Evolutionary conservation across 2,113 vertebrate species (phyloP).

Genomic region (Etheostoma cragini): DNA sequence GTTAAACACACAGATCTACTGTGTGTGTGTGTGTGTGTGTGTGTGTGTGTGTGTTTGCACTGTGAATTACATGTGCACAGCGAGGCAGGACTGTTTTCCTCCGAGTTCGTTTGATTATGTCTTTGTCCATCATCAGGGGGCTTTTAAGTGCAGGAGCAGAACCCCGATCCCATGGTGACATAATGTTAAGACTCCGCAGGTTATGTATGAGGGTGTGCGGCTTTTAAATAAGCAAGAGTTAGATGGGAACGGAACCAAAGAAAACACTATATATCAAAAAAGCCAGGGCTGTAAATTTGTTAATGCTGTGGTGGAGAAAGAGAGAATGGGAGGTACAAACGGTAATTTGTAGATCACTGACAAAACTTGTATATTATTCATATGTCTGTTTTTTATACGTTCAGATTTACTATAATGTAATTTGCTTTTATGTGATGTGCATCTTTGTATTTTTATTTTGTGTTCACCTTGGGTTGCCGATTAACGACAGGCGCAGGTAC

Average conservation of each 20-base stretch:
- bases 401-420: too few relatives aligned
- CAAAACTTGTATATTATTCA: neutral
- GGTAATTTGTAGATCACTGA: conserved; percentile 35
- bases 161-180: conserved; percentile 71
- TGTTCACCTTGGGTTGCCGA: too few relatives aligned
- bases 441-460: too few relatives aligned
- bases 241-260: conserved; percentile 76
- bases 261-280: conserved; percentile 75
- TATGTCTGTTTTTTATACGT: too few relatives aligned
- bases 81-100: conserved; percentile 49
- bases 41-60: conserved; percentile 41
- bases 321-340: conserved; percentile 43
- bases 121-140: conserved; percentile 81
- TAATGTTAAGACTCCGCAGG: conserved; percentile 68
- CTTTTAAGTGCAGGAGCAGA: conserved; percentile 81
- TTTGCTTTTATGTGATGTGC: too few relatives aligned
- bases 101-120: conserved; percentile 74
- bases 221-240: conserved; percentile 78
- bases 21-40: conserved; percentile 14
- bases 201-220: conserved; percentile 74
- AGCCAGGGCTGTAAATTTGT: conserved; percentile 49
- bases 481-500: too few relatives aligned
- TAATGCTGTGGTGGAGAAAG: conserved; percentile 59
- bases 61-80: conserved; percentile 12
- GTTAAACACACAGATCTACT: neutral